phyloP scores from a whole-genome alignment of 1,140 invertebrate species.

The Papilio polytes region DNA sequence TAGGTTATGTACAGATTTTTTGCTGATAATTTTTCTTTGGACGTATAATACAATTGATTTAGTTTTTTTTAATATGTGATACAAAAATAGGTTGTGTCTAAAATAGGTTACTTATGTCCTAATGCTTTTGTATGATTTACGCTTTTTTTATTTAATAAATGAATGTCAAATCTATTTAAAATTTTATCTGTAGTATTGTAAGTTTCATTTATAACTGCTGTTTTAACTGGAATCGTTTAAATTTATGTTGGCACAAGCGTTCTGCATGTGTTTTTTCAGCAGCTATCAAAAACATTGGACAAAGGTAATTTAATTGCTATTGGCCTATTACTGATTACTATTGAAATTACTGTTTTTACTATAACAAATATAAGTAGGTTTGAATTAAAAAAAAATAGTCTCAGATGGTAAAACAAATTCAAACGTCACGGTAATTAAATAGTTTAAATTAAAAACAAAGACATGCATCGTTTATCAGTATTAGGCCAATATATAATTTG shows the following conservation, averaged over 20 bases:
- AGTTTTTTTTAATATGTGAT: background rate
- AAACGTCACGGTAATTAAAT: background rate
- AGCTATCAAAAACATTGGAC: slow-evolving; percentile 38
- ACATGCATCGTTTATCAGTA: slow-evolving; percentile 1
- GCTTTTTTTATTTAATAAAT: background rate
- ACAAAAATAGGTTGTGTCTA: background rate
- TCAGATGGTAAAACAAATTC: too few relatives aligned
- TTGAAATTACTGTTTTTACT: background rate
- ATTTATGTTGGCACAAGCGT: slow-evolving; percentile 26
- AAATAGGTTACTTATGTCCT: slow-evolving; percentile 21
- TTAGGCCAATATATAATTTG: background rate
- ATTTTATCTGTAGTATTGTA: background rate
- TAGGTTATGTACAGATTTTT: background rate
- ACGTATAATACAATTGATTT: slow-evolving; percentile 3
- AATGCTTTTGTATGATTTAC: slow-evolving; percentile 35
- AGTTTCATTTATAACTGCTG: background rate
- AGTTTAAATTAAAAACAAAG: background rate
- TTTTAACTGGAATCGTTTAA: slow-evolving; percentile 27
- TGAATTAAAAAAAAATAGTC: background rate
- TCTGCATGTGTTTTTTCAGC: slow-evolving; percentile 32
- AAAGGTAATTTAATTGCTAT: slow-evolving; percentile 31
- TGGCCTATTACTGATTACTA: slow-evolving; percentile 29
- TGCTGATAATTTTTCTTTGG: background rate
- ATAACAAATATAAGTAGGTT: background rate
- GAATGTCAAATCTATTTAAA: background rate